phyloP scores from a whole-genome alignment of 2,797 vertebrate genomes.

The Astyanax mexicanus region DNA sequence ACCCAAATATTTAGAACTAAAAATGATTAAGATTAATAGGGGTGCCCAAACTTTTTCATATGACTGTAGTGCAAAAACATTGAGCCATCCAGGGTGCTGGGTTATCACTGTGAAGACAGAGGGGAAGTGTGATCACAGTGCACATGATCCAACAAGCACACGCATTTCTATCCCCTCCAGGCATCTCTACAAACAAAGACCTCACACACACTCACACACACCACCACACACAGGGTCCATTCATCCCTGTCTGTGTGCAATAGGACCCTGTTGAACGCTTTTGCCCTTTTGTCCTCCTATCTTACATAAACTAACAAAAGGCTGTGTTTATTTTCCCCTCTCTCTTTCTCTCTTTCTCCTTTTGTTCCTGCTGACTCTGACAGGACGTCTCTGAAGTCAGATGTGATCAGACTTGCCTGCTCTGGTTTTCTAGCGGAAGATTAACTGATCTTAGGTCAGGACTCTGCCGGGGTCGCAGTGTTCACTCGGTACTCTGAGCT shows the following conservation, averaged over 20 bases:
- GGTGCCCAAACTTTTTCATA: no score
- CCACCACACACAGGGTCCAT: conserved; percentile 45
- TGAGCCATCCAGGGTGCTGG: background rate
- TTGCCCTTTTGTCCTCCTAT: conserved; percentile 34
- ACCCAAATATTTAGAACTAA: no score
- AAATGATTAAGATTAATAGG: no score
- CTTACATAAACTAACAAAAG: conserved; percentile 47
- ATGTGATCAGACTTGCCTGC: background rate
- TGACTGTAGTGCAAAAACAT: no score
- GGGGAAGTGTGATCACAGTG: conserved; percentile 31
- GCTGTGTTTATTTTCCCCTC: conserved; percentile 35
- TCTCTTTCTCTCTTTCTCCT: background rate
- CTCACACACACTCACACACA: conserved; percentile 40
- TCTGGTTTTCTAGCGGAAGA: background rate
- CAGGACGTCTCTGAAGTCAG: background rate
- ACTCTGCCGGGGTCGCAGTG: background rate
- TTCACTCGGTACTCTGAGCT: background rate
- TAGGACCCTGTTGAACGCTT: conserved; percentile 16
- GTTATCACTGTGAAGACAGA: background rate
- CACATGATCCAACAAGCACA: conserved; percentile 62
- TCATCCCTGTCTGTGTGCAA: conserved; percentile 37
- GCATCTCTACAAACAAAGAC: conserved; percentile 58
- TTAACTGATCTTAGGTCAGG: background rate
- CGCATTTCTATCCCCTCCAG: conserved; percentile 46
- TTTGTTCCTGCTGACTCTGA: background rate